Evolutionary conservation across 1,140 invertebrate genomes (phyloP), one percentile per base, ranked within the genome.

Genomic region (Drosophila mojavensis): DNA sequence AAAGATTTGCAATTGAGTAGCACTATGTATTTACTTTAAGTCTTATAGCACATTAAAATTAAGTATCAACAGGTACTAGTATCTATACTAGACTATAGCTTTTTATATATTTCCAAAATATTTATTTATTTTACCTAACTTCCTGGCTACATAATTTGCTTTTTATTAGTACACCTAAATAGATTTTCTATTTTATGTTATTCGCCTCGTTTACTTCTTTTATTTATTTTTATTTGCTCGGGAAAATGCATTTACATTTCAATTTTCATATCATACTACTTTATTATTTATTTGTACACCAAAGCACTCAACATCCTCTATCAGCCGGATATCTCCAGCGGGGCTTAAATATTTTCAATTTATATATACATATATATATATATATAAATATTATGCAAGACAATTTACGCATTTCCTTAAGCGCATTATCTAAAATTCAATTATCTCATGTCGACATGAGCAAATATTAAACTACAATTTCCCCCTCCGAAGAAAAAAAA

Each of bases 261-360:
- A 28, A 26, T 47, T 36, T 47, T 36, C 7, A 68, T 63, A 63
- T 80, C 50, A 67, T 55, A 43, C 56, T 61, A 55, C 36, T 60
- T 48, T 85, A 85, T 82, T 81, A 85, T 82, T 81, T 86, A 72
- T 85, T 88, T 81, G 76, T 67, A 64, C 59, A 82, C 63, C 33
- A 54, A 26, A 11, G 61, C 48, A 15, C 7, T 45, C 13, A 36
- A 62, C 76, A 88, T 86, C 83, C 82, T 85, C 54, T 47, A 9
- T 51, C 36, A 45, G 53, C 43, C 15, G 56, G 4, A 30, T 30
- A 75, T 76, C 71, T 86, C 82, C 82, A 83, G 54, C 71, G 70
- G 66, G 78, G 68, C 59, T 63, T 68, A 64, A 70, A 74, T 78
- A 78, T 68, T 24, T 24, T 24, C 20, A 24, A 81, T 81, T 17